phyloP scores from a whole-genome alignment of 2,888 invertebrate genomes.

The Suillia variegata region DNA sequence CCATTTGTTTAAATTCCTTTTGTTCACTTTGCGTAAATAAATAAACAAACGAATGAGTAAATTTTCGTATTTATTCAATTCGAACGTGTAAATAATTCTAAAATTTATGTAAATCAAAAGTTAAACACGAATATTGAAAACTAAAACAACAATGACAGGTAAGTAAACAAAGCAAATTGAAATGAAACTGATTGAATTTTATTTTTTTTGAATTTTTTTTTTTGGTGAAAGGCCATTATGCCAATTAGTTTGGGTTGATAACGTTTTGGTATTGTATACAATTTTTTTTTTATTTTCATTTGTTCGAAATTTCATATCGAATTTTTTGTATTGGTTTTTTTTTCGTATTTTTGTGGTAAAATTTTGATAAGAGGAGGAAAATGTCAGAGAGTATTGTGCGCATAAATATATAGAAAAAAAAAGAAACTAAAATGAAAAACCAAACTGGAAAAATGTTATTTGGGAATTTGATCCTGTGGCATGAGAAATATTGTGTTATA shows the following conservation, averaged over 20 bases:
- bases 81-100: constrained; percentile 25
- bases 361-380: neutral
- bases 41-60: too few species aligned
- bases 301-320: neutral
- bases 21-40: too few species aligned
- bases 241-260: constrained; percentile 50
- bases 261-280: constrained; percentile 8
- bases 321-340: neutral
- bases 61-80: constrained; percentile 14
- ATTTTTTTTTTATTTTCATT: neutral
- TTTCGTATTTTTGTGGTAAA: neutral
- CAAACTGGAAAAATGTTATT: too few species aligned
- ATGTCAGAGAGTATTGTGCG: neutral
- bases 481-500: too few species aligned
- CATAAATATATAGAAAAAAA: too few species aligned
- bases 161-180: constrained; percentile 21
- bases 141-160: constrained; percentile 18
- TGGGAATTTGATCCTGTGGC: too few species aligned
- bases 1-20: neutral
- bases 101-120: constrained; percentile 10
- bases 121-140: constrained; percentile 15
- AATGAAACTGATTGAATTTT: constrained; percentile 23
- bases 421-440: too few species aligned
- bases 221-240: constrained; percentile 50
- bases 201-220: too few species aligned